These are phyloP conservation scores for Cheirogaleus medius DNA, from an alignment of 2,113 vertebrate species.

Conservation along the genomic window DNA sequence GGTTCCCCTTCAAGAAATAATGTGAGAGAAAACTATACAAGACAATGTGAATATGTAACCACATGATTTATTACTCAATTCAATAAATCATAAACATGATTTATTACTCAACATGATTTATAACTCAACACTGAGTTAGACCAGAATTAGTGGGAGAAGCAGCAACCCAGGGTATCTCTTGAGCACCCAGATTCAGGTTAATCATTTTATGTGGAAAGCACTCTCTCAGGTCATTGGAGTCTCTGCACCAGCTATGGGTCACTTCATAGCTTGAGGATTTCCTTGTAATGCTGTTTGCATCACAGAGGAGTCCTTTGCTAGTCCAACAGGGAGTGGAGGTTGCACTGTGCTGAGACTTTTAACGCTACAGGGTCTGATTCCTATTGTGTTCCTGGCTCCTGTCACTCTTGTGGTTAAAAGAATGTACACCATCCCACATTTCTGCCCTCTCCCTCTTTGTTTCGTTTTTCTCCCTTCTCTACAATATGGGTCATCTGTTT, in stretches of 20 bases:
- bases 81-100: no score
- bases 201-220: not conserved
- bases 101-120: not conserved
- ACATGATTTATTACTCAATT: not conserved
- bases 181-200: not conserved
- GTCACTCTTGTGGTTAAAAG: not conserved
- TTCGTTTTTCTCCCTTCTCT: not conserved
- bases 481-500: not conserved
- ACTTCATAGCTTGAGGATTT: not conserved
- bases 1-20: not conserved
- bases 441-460: not conserved
- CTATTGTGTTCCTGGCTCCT: not conserved
- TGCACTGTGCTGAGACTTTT: not conserved
- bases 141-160: not conserved
- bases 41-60: not conserved
- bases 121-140: not conserved
- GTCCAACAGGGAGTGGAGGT: not conserved
- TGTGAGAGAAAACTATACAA: not conserved
- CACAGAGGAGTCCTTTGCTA: not conserved
- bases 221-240: not conserved
- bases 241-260: not conserved
- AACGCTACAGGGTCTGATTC: not conserved
- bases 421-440: not conserved
- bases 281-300: not conserved
- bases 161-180: not conserved